phyloP scores from a whole-genome alignment of 2,888 invertebrate genomes.

The Agrilus mali region DNA sequence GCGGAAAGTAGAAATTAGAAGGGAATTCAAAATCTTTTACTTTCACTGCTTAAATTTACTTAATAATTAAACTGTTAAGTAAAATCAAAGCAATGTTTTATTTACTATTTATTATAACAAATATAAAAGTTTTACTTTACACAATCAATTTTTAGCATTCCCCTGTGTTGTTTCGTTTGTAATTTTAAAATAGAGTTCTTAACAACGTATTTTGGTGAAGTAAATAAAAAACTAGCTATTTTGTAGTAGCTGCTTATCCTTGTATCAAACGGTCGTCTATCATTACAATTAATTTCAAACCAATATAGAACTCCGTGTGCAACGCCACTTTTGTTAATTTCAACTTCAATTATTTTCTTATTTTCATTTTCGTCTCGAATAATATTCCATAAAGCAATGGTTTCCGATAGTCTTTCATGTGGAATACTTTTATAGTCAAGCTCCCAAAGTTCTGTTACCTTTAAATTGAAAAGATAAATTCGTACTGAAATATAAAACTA shows the following conservation, averaged over 20 bases:
- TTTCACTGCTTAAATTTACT: too few species aligned
- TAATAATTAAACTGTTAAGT: too few species aligned
- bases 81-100: too few species aligned
- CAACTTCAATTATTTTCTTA: slow-evolving; percentile 19
- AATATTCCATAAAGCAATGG: slow-evolving; percentile 14
- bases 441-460: slow-evolving; percentile 40
- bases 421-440: slow-evolving; percentile 35
- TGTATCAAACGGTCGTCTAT: slow-evolving; percentile 34
- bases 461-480: slow-evolving; percentile 3
- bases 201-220: slow-evolving; percentile 26
- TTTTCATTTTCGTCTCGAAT: slow-evolving; percentile 13
- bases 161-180: slow-evolving; percentile 13
- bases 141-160: slow-evolving; percentile 16
- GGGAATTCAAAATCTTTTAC: too few species aligned
- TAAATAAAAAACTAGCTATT: slow-evolving; percentile 37
- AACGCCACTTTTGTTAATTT: slow-evolving; percentile 27
- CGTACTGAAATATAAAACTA: neutral
- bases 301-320: slow-evolving; percentile 43
- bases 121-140: too few species aligned
- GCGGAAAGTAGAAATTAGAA: too few species aligned
- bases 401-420: slow-evolving; percentile 32
- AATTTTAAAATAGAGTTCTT: slow-evolving; percentile 28
- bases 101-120: too few species aligned
- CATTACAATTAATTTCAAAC: slow-evolving; percentile 38
- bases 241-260: slow-evolving; percentile 34